Evolutionary conservation across 2,888 invertebrate genomes (phyloP).

Genomic region (Xestoiulus laeticollis): DNA sequence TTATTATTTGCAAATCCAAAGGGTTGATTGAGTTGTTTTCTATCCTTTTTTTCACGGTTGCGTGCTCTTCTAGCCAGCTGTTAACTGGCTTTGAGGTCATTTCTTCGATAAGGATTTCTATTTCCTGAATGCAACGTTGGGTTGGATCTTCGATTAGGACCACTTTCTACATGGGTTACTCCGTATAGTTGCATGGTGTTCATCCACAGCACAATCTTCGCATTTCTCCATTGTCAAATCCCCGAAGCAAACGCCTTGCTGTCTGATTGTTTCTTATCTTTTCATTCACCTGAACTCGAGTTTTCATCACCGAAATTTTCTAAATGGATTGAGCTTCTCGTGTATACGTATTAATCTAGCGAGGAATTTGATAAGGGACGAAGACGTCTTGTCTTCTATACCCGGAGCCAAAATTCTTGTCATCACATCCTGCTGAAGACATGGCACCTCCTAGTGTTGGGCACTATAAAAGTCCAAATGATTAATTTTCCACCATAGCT

Average conservation of each 20-base stretch:
- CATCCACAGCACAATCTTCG: background rate
- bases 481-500: background rate
- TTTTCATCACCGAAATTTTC: conserved; percentile 19
- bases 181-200: background rate
- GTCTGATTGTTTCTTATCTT: conserved; percentile 37
- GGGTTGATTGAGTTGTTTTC: conserved; percentile 3
- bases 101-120: conserved; percentile 37
- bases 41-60: background rate
- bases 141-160: conserved; percentile 19
- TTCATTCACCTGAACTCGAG: conserved; percentile 15
- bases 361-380: conserved; percentile 28
- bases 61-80: background rate
- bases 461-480: background rate
- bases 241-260: background rate
- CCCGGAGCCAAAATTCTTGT: conserved; percentile 23
- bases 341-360: background rate
- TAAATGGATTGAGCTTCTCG: background rate
- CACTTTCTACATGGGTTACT: conserved; percentile 28
- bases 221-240: background rate
- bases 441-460: background rate
- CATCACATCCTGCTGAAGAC: background rate
- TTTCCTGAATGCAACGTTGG: conserved; percentile 7
- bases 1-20: background rate
- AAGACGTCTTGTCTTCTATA: conserved; percentile 3
- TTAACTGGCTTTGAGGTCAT: conserved; percentile 23